Evolutionary conservation across 2,113 vertebrate genomes (phyloP), one percentile per base, ranked within the genome.

Genomic region (Cynopterus brachyotis): DNA sequence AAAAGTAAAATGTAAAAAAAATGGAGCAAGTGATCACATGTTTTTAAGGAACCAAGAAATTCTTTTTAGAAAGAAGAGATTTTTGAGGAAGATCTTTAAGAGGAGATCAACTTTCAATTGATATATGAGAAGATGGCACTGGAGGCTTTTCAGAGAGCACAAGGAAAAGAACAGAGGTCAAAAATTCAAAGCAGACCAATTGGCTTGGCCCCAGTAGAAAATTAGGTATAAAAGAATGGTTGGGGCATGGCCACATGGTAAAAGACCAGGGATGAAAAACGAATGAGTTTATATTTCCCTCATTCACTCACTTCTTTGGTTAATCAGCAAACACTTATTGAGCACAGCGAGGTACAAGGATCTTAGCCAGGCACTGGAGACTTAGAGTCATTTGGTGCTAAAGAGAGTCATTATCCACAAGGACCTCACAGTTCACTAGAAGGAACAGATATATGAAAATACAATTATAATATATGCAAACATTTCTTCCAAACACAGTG

Each of bases 41-140:
- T 79, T 95, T 82, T 64, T 84, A 96, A 95, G 82, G 32, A 3
- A 78, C 64, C 50, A 95, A 50, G n/a, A 90, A 75, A 91, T 42
- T 6, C 47, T 72, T 76, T 60, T 79, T 22, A 19, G 26, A 26
- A 89, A 1, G 20, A 86, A 95, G 42, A 73, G 1, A 92, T 50
- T 87, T 91, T 75, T 90, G 17, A 96, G n/a, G 69, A 96, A 82
- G 26, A 76, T 37, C 53, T 60, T 87, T 91, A 50, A 81, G 19
- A 55, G 73, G 1, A 20, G 76, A 35, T 66, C 35, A 50, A 70
- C 26, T 91, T 87, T 96, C 57, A 95, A 59, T 0, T 91, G 66
- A 78, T 35, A 80, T 2, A 73, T 5, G 78, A 86, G 62, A 95
- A 16, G 47, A 85, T 53, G 20, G 32, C 12, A 57, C 1, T 57